These are phyloP conservation scores for Grammomys surdaster DNA, from an alignment of 2,113 vertebrate species.

Conservation along the genomic window DNA sequence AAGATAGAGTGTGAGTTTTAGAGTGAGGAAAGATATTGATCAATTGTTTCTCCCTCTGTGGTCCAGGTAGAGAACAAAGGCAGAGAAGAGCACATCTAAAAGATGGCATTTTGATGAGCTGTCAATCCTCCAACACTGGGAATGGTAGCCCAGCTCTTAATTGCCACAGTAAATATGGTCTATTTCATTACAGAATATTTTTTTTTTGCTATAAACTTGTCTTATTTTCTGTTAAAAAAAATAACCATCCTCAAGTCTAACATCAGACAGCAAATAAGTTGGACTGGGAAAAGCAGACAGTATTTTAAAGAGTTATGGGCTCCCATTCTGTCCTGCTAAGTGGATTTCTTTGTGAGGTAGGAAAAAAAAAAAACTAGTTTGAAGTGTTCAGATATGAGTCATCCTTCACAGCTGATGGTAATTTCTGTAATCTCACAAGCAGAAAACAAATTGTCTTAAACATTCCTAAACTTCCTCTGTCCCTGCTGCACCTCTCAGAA, in stretches of 20 bases:
- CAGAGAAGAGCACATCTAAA: not conserved
- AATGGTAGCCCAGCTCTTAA: not conserved
- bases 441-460: constrained; percentile 44
- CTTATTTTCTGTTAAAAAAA: constrained; percentile 13
- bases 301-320: constrained; percentile 15
- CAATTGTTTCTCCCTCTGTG: not conserved
- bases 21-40: not conserved
- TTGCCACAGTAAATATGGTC: not conserved
- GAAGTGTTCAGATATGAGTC: constrained; percentile 50
- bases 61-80: not conserved
- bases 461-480: constrained; percentile 28
- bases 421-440: constrained; percentile 43
- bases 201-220: not conserved
- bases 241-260: not conserved
- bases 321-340: constrained; percentile 40
- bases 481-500: not conserved
- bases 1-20: not conserved
- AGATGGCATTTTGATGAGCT: not conserved
- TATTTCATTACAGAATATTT: not conserved
- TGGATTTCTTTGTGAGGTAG: constrained; percentile 46
- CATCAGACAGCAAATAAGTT: not conserved
- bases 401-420: constrained; percentile 51
- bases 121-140: not conserved
- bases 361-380: not conserved
- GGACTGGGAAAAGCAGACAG: not conserved